Base-by-base conservation (phyloP, 2,113 vertebrate species). In the Leptosomus discolor region DNA sequence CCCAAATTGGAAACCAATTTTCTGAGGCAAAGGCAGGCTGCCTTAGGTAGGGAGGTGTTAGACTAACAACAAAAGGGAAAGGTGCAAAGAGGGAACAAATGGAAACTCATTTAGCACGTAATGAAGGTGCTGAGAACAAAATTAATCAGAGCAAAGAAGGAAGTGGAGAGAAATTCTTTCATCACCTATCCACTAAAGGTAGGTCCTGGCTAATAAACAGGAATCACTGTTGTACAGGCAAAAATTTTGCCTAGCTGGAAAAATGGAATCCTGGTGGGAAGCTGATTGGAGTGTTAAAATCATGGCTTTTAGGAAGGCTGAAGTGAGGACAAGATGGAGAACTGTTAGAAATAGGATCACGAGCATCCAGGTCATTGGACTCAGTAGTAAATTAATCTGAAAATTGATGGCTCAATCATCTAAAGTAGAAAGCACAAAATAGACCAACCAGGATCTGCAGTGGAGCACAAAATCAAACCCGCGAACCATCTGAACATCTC, bases 1-100 rank as follows among this genome's bases (percentile, higher is more conserved):
- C 85, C 74, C 81, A 63, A 82, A 60, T 17, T 85, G 61, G 73
- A 91, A 92, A 90, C 48, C 73, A 39, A 45, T 95, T 93, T 94
- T 93, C 70, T 37, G 75, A 92, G 82, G 74, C 57, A 93, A 69
- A 95, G 67, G 54, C 81, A 65, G 65, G 36, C 69, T 68, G 81
- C 43, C 65, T 71, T 77, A 41, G 87, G 67, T 85, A 92, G 75
- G n/a, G 67, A 96, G 71, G 97, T 94, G 96, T 97, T 96, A 96
- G 81, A 93, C 85, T 80, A 90, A 93, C 92, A 95, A 97, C 96
- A 97, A 97, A 96, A 96, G 97, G 95, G 95, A 96, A 95, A 94
- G 94, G 95, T 92, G 97, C 93, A 95, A 97, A 96, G 88, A 96
- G 45, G 67, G 94, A 91, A 97, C 97, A 97, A 97, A 97, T 83